A percentile compares a stretch with the other conserved stretches of the same genome.
Evolutionary conservation across 53 echinoderm and acorn worm species (phyloP).

Genomic region (Holothuria leucospilota): DNA sequence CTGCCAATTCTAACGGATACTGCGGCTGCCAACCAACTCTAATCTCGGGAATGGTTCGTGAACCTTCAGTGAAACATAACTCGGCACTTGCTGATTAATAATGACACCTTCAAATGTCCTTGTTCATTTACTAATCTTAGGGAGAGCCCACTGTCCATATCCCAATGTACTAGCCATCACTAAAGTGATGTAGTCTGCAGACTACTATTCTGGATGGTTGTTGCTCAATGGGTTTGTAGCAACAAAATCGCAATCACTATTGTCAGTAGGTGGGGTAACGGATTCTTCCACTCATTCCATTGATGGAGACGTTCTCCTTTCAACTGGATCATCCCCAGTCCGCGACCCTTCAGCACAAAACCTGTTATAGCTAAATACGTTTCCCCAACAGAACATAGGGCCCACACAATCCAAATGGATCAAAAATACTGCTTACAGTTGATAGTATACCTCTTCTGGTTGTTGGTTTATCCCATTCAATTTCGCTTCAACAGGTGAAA

Average conservation of each 20-base stretch:
- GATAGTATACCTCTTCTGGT: constrained; percentile 68
- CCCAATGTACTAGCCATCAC: constrained; percentile 64
- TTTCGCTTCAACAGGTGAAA: constrained; percentile 69
- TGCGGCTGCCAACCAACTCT: constrained; percentile 44
- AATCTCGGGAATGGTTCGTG: constrained; percentile 50
- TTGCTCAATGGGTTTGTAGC: constrained; percentile 41
- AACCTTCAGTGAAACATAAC: constrained; percentile 48
- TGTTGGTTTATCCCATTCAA: constrained; percentile 63
- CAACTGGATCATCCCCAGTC: constrained; percentile 60
- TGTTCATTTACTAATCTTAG: constrained; percentile 53
- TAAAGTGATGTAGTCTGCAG: constrained; percentile 61
- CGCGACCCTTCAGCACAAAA: constrained; percentile 38
- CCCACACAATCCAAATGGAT: constrained; percentile 53
- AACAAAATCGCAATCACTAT: constrained; percentile 41
- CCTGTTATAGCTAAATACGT: constrained; percentile 22
- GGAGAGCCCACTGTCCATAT: constrained; percentile 72
- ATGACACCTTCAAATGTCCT: constrained; percentile 29
- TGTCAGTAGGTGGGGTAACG: constrained; percentile 29
- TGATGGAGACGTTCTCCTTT: constrained; percentile 14
- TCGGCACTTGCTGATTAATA: constrained; percentile 61
- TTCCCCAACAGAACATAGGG: constrained; percentile 41
- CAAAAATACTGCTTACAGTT: constrained; percentile 65
- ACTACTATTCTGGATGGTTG: constrained; percentile 14
- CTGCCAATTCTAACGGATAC: constrained; percentile 38
- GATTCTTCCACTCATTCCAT: constrained; percentile 57